Evolutionary conservation across 2,888 invertebrate species (phyloP).

Genomic region (Hydriomena furcata): DNA sequence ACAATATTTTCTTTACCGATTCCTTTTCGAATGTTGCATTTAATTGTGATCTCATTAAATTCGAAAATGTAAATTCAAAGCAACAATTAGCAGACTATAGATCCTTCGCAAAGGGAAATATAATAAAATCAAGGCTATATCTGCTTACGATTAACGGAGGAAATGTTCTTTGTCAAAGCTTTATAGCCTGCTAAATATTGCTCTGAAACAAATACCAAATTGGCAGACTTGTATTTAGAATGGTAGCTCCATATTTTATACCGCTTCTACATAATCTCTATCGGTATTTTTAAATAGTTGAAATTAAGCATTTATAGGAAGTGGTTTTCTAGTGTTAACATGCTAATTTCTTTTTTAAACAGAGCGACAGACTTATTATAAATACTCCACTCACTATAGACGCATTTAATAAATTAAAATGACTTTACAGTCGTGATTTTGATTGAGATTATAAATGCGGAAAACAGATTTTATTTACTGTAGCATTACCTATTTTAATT

Average conservation of each 20-base stretch:
- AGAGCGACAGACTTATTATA: constrained; percentile 21
- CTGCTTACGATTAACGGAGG: neutral
- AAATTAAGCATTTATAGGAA: constrained; percentile 23
- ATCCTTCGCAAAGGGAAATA: too few relatives aligned
- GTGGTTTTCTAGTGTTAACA: constrained; percentile 25
- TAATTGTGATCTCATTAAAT: constrained; percentile 75
- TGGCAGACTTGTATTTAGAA: constrained; percentile 27
- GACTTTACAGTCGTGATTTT: neutral
- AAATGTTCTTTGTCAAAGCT: neutral
- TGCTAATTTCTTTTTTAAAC: constrained; percentile 28
- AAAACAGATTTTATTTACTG: constrained; percentile 22
- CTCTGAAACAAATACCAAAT: constrained; percentile 26
- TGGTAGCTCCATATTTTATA: constrained; percentile 26
- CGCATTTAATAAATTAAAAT: neutral
- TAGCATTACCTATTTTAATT: constrained; percentile 21
- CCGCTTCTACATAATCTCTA: constrained; percentile 34
- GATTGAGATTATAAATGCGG: constrained; percentile 11
- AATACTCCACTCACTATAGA: neutral
- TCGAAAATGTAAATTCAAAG: constrained; percentile 36
- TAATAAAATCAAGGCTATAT: too few relatives aligned
- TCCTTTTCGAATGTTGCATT: constrained; percentile 68
- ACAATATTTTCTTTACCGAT: constrained; percentile 40
- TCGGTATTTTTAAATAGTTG: constrained; percentile 31
- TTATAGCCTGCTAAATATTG: constrained; percentile 4
- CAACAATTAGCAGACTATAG: constrained; percentile 39